A percentile compares a stretch with the other conserved stretches of the same genome.
phyloP scores from a whole-genome alignment of 2,888 invertebrate species.

The Abrostola tripartita region DNA sequence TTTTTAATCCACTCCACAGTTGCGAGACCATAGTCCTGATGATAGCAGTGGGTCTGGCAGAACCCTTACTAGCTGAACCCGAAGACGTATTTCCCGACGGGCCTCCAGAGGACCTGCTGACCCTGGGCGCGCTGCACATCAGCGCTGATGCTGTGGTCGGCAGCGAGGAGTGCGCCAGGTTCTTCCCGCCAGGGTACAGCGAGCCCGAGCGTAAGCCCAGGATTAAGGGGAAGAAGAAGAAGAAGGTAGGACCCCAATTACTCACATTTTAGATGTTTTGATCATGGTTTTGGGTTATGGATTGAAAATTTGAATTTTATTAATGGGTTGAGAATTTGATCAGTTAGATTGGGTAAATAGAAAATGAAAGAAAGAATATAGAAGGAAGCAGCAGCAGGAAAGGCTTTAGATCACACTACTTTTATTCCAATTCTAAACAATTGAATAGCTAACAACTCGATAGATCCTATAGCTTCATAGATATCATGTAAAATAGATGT shows the following conservation, averaged over 20 bases:
- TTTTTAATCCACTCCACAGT: too few relatives aligned
- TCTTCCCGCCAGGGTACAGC: constrained; percentile 91
- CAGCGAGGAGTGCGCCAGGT: constrained; percentile 88
- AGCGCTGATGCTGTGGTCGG: constrained; percentile 91
- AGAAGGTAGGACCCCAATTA: constrained; percentile 73
- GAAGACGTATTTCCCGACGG: constrained; percentile 89
- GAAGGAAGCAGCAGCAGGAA: too few relatives aligned
- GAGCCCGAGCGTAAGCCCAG: constrained; percentile 82
- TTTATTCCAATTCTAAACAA: not conserved
- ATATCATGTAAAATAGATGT: too few relatives aligned
- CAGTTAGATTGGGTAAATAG: too few relatives aligned
- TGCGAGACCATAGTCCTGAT: constrained; percentile 91
- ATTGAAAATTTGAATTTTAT: too few relatives aligned
- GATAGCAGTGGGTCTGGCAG: constrained; percentile 90
- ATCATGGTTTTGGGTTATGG: too few relatives aligned
- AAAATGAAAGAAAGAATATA: too few relatives aligned
- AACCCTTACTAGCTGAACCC: constrained; percentile 89
- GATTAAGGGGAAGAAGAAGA: constrained; percentile 86
- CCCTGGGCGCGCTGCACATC: constrained; percentile 91
- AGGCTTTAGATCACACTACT: too few relatives aligned
- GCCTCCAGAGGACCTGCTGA: constrained; percentile 90
- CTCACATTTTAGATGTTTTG: too few relatives aligned
- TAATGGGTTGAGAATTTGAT: too few relatives aligned
- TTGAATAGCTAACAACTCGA: not conserved
- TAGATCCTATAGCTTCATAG: too few relatives aligned